Base-by-base conservation (phyloP, 1,140 invertebrate species). In the Megathymus violae region DNA sequence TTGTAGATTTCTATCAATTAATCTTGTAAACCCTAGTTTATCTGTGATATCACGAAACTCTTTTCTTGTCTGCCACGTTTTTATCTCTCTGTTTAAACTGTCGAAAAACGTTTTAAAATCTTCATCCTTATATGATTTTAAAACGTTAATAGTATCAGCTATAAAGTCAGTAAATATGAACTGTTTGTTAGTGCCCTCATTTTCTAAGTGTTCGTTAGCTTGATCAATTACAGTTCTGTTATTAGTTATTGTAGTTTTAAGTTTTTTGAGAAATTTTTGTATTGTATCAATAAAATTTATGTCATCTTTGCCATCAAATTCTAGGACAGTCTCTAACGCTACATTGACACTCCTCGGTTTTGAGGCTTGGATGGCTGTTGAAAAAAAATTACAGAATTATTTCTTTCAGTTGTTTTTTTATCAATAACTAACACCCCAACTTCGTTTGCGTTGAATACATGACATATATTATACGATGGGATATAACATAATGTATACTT, bases 301-400 rank as follows among this genome's bases (percentile, higher is more conserved):
- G n/a, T 79, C 73, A 4, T 77, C 51, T 13, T 76, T 52, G 9
- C 76, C 66, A 25, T 80, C 64, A n/a, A 87, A 87, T 54, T 83
- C 73, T 2, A 87, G 36, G 0, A 78, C 71, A 4, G 84, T 84
- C 60, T 83, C 77, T 0, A 87, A 41, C 1, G 74, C 74, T 16
- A 87, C 4, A 17, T 87, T 81, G 0, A 87, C 63, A 15, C 76
- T 78, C 40, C 71, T 58, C 4, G 65, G 52, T 34, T 67, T 69
- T 0, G 27, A 48, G 11, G 40, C 47, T 52, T 54, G 6, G 11
- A 41, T 50, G 9, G 58, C 50, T 43, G 60, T 74, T 74, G 56
- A 6, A 65, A 73, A 46, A 2, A 56, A 4, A 31, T n/a, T n/a
- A n/a, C n/a, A n/a, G n/a, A n/a, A n/a, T n/a, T n/a, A n/a, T n/a